These are phyloP conservation scores for Alcis repandata DNA, from an alignment of 2,888 invertebrate genomes.

Conservation along the genomic window DNA sequence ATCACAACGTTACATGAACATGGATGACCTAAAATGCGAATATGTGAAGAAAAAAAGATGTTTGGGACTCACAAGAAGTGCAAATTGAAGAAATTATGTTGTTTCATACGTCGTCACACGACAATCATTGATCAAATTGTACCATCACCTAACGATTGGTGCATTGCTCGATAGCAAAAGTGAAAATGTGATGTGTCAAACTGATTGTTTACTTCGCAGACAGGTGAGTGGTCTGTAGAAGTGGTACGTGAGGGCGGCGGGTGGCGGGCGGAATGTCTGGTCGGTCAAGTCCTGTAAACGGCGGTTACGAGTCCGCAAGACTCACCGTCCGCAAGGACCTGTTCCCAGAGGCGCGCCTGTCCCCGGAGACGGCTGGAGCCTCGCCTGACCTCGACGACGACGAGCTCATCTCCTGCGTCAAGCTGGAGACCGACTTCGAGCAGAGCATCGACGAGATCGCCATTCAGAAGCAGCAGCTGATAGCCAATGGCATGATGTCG, in stretches of 20 bases:
- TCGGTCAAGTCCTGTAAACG: slow-evolving; percentile 82
- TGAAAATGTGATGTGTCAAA: slow-evolving; percentile 87
- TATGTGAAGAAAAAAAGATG: slow-evolving; percentile 85
- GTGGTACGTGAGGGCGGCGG: slow-evolving; percentile 82
- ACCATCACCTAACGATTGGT: slow-evolving; percentile 72
- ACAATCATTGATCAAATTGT: slow-evolving; percentile 74
- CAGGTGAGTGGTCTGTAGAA: slow-evolving; percentile 85
- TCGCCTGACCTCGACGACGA: slow-evolving; percentile 67
- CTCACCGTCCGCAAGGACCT: slow-evolving; percentile 84
- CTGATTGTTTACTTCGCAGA: slow-evolving; percentile 86
- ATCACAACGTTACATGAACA: slow-evolving; percentile 87
- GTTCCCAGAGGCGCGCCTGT: slow-evolving; percentile 73
- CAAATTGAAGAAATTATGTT: slow-evolving; percentile 78
- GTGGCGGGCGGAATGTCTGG: slow-evolving; percentile 84
- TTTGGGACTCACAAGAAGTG: slow-evolving; percentile 80
- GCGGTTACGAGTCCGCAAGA: slow-evolving; percentile 81
- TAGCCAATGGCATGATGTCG: slow-evolving; percentile 71
- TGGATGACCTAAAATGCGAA: slow-evolving; percentile 87
- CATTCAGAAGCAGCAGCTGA: slow-evolving; percentile 70
- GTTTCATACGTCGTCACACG: slow-evolving; percentile 70
- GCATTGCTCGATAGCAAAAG: slow-evolving; percentile 80
- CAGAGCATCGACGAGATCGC: slow-evolving; percentile 83
- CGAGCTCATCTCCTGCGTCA: slow-evolving; percentile 74
- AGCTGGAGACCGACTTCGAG: slow-evolving; percentile 84
- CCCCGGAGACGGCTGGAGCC: slow-evolving; percentile 61